phyloP scores from a whole-genome alignment of 2,113 vertebrate genomes.

The Colossoma macropomum region DNA sequence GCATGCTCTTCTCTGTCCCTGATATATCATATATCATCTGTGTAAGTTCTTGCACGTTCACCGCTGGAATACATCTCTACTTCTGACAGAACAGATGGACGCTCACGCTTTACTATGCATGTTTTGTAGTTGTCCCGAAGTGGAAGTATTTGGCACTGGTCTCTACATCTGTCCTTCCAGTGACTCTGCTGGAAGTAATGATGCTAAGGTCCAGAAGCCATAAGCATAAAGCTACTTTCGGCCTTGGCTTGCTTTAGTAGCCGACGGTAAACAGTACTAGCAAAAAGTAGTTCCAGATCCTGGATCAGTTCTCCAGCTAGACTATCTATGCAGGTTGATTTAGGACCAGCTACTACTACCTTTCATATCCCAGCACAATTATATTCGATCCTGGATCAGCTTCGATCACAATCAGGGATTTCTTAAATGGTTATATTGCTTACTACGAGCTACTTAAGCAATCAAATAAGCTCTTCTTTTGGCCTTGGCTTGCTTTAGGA shows the following conservation, averaged over 20 bases:
- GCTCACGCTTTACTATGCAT: background rate
- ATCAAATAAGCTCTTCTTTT: too few relatives aligned
- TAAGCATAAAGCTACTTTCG: background rate
- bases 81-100: background rate
- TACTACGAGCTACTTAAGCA: too few relatives aligned
- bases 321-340: too few relatives aligned
- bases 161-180: slow-evolving; percentile 6
- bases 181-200: background rate
- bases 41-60: background rate
- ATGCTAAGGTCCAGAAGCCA: background rate
- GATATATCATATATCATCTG: background rate
- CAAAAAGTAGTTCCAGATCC: background rate
- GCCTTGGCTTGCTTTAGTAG: background rate
- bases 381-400: too few relatives aligned
- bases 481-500: too few relatives aligned
- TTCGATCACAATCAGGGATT: too few relatives aligned
- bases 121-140: background rate
- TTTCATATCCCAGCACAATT: too few relatives aligned
- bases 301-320: background rate
- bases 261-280: background rate
- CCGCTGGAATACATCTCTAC: background rate
- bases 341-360: too few relatives aligned
- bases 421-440: too few relatives aligned
- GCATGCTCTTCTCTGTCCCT: background rate
- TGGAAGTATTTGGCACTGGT: background rate